These are phyloP conservation scores for Alviniconcha strummeri DNA, from an alignment of 2,888 invertebrate genomes.

Conservation along the genomic window DNA sequence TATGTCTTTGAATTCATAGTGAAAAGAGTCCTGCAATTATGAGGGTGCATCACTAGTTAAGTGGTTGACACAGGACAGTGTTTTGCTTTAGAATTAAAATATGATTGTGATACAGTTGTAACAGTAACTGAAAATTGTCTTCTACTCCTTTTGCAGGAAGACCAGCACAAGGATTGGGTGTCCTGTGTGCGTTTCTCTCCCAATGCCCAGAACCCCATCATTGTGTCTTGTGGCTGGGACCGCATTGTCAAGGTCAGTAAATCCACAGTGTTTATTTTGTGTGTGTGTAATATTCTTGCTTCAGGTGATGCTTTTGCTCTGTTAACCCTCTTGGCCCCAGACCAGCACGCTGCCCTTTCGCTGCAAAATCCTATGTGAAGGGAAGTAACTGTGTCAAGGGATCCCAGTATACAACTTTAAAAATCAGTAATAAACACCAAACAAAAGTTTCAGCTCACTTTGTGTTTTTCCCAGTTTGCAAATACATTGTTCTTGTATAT, in stretches of 20 bases:
- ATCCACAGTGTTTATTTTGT: neutral
- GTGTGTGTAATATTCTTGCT: neutral
- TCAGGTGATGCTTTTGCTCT: neutral
- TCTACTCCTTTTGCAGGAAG: conserved; percentile 73
- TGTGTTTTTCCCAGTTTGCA: no score
- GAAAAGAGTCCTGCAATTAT: conserved; percentile 35
- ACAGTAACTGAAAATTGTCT: neutral
- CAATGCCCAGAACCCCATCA: conserved; percentile 97
- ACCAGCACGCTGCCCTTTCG: neutral
- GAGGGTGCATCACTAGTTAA: conserved; percentile 6
- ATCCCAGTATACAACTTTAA: no score
- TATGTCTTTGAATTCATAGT: neutral
- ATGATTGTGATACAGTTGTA: neutral
- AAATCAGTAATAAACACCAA: no score
- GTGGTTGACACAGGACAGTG: neutral
- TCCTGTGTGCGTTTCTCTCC: conserved; percentile 99
- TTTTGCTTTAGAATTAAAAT: neutral
- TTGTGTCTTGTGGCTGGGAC: conserved; percentile 99
- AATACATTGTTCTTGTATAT: no score
- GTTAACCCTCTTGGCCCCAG: neutral
- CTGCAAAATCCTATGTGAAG: neutral
- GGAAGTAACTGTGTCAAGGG: no score
- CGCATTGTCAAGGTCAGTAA: conserved; percentile 89
- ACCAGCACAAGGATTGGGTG: conserved; percentile 97
- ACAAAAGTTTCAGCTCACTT: no score